These are phyloP conservation scores for Cynocephalus volans DNA, from an alignment of 2,113 vertebrate genomes.

Conservation along the genomic window DNA sequence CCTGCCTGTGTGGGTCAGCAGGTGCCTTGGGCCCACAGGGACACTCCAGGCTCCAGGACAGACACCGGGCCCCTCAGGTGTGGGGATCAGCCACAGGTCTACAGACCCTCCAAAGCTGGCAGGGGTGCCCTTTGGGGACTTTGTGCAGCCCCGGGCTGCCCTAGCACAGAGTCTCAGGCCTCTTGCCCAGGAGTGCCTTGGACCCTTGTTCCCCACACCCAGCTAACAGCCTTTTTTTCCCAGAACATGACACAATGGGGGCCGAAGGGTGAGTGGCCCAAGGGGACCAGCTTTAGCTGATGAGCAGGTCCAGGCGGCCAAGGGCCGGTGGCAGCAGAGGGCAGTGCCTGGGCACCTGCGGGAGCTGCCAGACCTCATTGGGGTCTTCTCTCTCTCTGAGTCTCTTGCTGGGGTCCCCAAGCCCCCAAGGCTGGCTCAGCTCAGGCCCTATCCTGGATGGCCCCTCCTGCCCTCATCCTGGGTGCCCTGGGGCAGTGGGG, in stretches of 20 bases:
- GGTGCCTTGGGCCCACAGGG: background rate
- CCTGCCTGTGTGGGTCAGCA: background rate
- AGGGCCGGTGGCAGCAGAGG: too few relatives aligned
- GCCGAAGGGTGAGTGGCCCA: too few relatives aligned
- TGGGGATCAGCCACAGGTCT: background rate
- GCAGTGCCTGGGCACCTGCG: background rate
- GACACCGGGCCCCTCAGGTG: background rate
- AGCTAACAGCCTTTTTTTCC: too few relatives aligned
- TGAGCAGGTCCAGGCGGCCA: too few relatives aligned
- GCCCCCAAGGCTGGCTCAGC: too few relatives aligned
- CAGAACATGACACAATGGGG: too few relatives aligned
- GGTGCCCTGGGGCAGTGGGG: background rate
- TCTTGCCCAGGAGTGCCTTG: background rate
- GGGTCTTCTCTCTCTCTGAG: background rate
- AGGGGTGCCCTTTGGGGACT: background rate
- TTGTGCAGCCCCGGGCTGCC: fast-evolving
- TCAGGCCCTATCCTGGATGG: background rate
- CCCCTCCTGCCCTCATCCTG: background rate
- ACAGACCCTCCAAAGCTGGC: background rate
- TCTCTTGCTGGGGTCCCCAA: background rate
- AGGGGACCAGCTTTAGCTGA: too few relatives aligned
- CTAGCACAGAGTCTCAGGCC: background rate
- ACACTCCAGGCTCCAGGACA: background rate
- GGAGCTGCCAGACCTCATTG: background rate
- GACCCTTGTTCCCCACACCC: too few relatives aligned